Evolutionary conservation across 2,113 vertebrate genomes (phyloP).

Genomic region (Turdus rufiventris): DNA sequence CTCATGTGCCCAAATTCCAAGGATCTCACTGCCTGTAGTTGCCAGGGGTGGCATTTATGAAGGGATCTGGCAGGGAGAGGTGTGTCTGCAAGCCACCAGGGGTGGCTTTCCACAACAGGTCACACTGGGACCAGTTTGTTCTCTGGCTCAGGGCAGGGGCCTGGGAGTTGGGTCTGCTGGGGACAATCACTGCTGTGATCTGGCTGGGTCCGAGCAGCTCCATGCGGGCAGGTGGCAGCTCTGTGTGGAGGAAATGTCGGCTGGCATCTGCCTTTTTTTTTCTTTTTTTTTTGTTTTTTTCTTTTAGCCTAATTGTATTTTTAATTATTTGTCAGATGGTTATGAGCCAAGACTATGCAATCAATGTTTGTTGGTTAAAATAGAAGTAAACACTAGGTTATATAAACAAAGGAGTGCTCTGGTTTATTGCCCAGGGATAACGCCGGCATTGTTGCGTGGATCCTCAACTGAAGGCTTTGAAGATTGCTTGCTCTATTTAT

Average conservation of each 20-base stretch:
- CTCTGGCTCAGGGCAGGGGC: rapidly evolving
- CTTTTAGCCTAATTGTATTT: slow-evolving; percentile 7
- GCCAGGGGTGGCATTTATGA: not conserved
- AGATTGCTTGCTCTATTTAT: slow-evolving; percentile 22
- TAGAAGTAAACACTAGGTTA: slow-evolving; percentile 19
- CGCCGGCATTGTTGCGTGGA: not conserved
- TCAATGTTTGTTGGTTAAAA: slow-evolving; percentile 46
- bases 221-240: not conserved
- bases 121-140: not conserved
- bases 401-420: slow-evolving; percentile 35
- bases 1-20: not conserved
- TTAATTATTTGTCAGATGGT: not conserved
- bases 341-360: not conserved
- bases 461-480: slow-evolving; percentile 18
- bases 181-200: not conserved
- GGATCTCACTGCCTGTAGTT: not conserved
- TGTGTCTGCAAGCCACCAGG: not conserved
- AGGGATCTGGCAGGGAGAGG: rapidly evolving
- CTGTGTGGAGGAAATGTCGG: not conserved
- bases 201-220: not conserved
- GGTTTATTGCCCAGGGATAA: slow-evolving; percentile 29
- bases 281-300: not conserved
- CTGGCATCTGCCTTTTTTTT: rapidly evolving
- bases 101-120: not conserved
- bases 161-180: not conserved